Evolutionary conservation across 2,888 invertebrate species (phyloP).

Genomic region (Cephus nigrinus): DNA sequence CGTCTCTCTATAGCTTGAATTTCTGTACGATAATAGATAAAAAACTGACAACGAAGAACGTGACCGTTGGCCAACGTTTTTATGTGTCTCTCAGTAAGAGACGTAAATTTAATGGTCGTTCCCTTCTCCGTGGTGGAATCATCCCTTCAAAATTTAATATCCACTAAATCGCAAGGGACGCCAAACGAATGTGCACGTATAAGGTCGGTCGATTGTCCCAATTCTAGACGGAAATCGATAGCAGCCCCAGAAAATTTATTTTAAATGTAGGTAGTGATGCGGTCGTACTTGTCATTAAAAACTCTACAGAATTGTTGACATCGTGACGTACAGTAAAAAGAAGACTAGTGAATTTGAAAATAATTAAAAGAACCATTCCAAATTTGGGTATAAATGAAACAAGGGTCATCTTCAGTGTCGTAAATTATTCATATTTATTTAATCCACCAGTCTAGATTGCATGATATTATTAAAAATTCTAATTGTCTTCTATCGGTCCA

Average conservation of each 20-base stretch:
- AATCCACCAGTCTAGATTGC: neutral
- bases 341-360: neutral
- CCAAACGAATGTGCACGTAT: conserved; percentile 11
- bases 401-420: neutral
- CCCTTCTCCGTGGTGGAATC: neutral
- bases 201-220: conserved; percentile 41
- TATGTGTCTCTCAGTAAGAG: neutral
- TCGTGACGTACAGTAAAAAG: neutral
- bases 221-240: conserved; percentile 40
- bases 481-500: neutral
- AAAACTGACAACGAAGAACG: too few species aligned
- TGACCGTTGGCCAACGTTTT: too few species aligned
- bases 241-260: conserved; percentile 36
- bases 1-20: too few species aligned
- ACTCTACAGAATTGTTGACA: neutral
- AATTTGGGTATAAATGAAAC: neutral
- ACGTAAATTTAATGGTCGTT: neutral
- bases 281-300: conserved; percentile 2
- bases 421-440: neutral
- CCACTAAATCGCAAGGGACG: neutral
- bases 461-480: neutral
- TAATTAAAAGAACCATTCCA: neutral
- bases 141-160: neutral
- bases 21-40: too few species aligned
- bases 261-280: conserved; percentile 26